These are phyloP conservation scores for Sardinella longiceps DNA, from an alignment of 2,797 vertebrate species.

Conservation along the genomic window DNA sequence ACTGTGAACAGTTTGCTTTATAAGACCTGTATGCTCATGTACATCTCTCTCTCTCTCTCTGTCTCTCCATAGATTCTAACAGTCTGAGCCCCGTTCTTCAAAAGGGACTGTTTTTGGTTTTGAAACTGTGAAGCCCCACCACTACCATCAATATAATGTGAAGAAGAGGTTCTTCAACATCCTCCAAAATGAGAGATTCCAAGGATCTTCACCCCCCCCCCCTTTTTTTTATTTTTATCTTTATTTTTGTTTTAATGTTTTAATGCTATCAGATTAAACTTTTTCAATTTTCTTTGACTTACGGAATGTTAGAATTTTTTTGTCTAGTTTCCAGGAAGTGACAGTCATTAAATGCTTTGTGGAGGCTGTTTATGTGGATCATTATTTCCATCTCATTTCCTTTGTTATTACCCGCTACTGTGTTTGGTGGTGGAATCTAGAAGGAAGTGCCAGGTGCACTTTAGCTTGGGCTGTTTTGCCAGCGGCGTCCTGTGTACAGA, in stretches of 20 bases:
- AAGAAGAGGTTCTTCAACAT: slow-evolving; percentile 15
- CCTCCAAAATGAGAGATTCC: slow-evolving; percentile 1
- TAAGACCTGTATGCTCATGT: neutral
- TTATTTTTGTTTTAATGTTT: neutral
- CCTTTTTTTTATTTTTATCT: neutral
- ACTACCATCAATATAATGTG: slow-evolving; percentile 9
- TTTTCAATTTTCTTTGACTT: neutral
- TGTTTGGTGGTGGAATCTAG: neutral
- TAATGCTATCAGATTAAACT: neutral
- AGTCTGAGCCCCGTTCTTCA: neutral
- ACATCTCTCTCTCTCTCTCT: neutral
- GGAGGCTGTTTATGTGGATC: neutral
- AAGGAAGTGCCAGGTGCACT: neutral
- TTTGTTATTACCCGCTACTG: neutral
- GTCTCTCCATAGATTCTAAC: neutral
- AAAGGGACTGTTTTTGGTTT: slow-evolving; percentile 9
- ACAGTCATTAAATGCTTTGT: neutral
- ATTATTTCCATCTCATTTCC: neutral
- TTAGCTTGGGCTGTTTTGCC: neutral
- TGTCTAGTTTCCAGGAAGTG: neutral
- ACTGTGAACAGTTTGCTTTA: neutral
- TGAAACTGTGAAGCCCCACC: slow-evolving; percentile 20
- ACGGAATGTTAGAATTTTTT: slow-evolving; percentile 8
- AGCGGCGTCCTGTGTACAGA: neutral
- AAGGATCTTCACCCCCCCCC: neutral